Conservation (phyloP, 2,888 invertebrate genomes). For the Calliphora vomitoria region DNA sequence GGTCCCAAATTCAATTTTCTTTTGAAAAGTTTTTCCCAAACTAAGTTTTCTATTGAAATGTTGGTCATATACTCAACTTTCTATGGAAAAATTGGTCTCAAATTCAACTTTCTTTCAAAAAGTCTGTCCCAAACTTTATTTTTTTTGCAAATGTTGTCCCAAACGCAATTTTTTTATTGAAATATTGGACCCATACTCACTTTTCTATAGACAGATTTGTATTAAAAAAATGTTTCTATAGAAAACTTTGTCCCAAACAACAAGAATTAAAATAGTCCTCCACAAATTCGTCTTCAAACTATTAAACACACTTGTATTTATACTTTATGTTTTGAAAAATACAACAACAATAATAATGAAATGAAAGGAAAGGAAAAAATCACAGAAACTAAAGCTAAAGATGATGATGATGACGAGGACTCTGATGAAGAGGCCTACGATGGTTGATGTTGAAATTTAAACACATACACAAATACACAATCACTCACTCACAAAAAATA, state of each 20-base stretch:
- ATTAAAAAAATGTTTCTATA: neutral
- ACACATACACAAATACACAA: neutral
- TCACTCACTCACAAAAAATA: neutral
- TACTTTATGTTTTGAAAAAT: conserved; percentile 15
- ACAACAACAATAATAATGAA: neutral
- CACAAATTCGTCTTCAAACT: conserved; percentile 4
- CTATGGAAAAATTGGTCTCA: too few relatives aligned
- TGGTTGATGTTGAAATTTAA: conserved; percentile 40
- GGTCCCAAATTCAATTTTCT: neutral
- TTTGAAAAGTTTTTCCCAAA: neutral
- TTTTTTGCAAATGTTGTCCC: neutral
- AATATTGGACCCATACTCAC: too few relatives aligned
- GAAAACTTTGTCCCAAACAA: neutral
- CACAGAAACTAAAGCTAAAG: conserved; percentile 42
- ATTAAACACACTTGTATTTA: neutral
- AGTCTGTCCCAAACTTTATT: neutral
- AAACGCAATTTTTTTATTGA: neutral
- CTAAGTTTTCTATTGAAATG: neutral
- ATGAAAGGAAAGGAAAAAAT: conserved; percentile 43
- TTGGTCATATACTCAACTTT: neutral
- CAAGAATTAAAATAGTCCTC: neutral
- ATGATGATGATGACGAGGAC: conserved; percentile 51
- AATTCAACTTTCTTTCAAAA: neutral
- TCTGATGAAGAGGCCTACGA: conserved; percentile 57
- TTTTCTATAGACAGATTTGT: neutral